Evolutionary conservation across 2,797 vertebrate species (phyloP).

Genomic region (Podargus strigoides): DNA sequence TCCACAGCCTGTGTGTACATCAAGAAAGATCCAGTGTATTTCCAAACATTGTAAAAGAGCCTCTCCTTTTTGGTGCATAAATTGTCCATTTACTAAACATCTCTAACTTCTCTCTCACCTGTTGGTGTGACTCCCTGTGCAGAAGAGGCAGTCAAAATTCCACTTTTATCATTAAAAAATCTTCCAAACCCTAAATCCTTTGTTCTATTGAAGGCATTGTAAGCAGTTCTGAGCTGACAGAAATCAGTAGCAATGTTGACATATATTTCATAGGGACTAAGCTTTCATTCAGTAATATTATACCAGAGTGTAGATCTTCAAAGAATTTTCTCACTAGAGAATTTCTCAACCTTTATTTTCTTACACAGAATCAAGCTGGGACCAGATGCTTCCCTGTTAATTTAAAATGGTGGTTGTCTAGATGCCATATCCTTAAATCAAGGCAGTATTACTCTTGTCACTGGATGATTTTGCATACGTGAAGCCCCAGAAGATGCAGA

Average conservation of each 20-base stretch:
- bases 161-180: neutral
- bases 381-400: neutral
- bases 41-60: neutral
- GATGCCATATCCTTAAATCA: neutral
- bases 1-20: neutral
- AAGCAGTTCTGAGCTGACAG: neutral
- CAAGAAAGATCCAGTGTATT: neutral
- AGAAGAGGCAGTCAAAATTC: slow-evolving; percentile 23
- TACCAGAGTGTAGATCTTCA: slow-evolving; percentile 21
- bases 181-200: neutral
- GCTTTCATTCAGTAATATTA: slow-evolving; percentile 24
- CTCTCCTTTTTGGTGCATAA: neutral
- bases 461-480: neutral
- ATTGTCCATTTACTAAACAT: neutral
- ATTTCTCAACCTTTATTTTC: slow-evolving; percentile 29
- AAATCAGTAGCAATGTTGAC: slow-evolving; percentile 5
- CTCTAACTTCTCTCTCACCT: slow-evolving; percentile 7
- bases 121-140: neutral
- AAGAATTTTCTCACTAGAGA: slow-evolving; percentile 22
- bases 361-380: neutral
- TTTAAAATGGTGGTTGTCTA: neutral
- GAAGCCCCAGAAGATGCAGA: neutral
- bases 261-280: neutral
- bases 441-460: neutral
- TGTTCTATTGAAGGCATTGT: neutral